phyloP scores from a whole-genome alignment of 2,113 vertebrate species.

The Camelus dromedarius region DNA sequence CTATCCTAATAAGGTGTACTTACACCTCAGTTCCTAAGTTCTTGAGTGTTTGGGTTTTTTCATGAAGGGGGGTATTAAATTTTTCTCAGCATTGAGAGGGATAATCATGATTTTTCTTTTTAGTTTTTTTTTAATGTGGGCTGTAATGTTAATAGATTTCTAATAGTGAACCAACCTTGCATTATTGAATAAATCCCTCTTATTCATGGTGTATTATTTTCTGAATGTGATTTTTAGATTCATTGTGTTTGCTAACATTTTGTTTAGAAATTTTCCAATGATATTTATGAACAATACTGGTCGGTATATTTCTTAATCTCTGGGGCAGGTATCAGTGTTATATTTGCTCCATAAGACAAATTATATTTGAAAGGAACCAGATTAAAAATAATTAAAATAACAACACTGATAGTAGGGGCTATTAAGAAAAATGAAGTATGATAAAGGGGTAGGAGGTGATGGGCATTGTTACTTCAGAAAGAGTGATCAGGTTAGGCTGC shows the following conservation, averaged over 20 bases:
- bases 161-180: not conserved
- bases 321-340: not conserved
- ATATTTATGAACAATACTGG: not conserved
- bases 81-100: not conserved
- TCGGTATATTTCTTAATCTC: not conserved
- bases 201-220: not conserved
- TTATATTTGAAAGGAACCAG: not conserved
- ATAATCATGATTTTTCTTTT: not conserved
- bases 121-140: not conserved
- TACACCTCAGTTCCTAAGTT: not conserved
- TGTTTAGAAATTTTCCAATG: slow-evolving; percentile 1
- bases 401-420: not conserved
- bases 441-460: not conserved
- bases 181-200: slow-evolving; percentile 24
- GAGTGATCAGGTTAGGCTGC: not conserved
- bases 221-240: slow-evolving; percentile 7
- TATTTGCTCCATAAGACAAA: not conserved
- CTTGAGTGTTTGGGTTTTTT: not conserved
- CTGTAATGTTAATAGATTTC: slow-evolving; percentile 13
- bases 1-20: not conserved
- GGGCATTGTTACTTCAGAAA: not conserved
- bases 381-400: not conserved
- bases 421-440: not conserved
- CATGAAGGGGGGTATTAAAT: not conserved
- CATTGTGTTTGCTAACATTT: slow-evolving; percentile 49